Percentiles rank a stretch among this genome's conserved stretches.
These are phyloP conservation scores for Sebastes aleutianus DNA, from an alignment of 2,797 vertebrate genomes.

Conservation along the genomic window DNA sequence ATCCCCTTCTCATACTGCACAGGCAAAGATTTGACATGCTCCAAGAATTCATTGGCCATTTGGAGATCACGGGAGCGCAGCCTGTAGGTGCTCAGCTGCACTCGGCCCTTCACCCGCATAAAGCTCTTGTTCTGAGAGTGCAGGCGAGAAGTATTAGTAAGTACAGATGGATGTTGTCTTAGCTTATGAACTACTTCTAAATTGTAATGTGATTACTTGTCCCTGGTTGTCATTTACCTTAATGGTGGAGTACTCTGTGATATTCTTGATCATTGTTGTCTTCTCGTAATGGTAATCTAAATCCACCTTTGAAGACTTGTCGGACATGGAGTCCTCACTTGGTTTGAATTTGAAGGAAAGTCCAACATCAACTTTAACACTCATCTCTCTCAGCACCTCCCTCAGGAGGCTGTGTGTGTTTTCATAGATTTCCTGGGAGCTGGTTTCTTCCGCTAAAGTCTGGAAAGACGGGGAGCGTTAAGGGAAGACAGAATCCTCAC, in stretches of 20 bases:
- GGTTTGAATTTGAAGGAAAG: slow-evolving; percentile 81
- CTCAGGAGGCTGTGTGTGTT: slow-evolving; percentile 71
- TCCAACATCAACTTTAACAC: slow-evolving; percentile 6
- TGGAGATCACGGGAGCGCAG: slow-evolving; percentile 79
- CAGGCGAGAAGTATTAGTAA: background rate
- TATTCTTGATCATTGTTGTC: slow-evolving; percentile 44
- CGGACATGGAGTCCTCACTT: slow-evolving; percentile 53
- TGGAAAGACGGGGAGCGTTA: slow-evolving; percentile 41
- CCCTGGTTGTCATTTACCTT: slow-evolving; percentile 73
- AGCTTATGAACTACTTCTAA: background rate
- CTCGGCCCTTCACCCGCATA: slow-evolving; percentile 83
- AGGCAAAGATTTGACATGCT: slow-evolving; percentile 83
- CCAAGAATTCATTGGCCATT: slow-evolving; percentile 81
- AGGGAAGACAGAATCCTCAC: background rate
- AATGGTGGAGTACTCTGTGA: slow-evolving; percentile 51
- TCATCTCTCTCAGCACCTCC: slow-evolving; percentile 70
- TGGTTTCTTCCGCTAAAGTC: slow-evolving; percentile 84
- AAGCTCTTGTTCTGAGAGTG: slow-evolving; percentile 83
- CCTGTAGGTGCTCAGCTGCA: slow-evolving; percentile 88
- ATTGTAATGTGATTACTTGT: background rate
- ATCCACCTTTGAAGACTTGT: accelerated
- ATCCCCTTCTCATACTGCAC: slow-evolving; percentile 86
- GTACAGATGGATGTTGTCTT: background rate
- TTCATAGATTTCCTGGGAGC: slow-evolving; percentile 82
- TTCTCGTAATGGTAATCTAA: accelerated